phyloP scores from a whole-genome alignment of 2,797 vertebrate species.

The Melanotaenia maccullochi region DNA sequence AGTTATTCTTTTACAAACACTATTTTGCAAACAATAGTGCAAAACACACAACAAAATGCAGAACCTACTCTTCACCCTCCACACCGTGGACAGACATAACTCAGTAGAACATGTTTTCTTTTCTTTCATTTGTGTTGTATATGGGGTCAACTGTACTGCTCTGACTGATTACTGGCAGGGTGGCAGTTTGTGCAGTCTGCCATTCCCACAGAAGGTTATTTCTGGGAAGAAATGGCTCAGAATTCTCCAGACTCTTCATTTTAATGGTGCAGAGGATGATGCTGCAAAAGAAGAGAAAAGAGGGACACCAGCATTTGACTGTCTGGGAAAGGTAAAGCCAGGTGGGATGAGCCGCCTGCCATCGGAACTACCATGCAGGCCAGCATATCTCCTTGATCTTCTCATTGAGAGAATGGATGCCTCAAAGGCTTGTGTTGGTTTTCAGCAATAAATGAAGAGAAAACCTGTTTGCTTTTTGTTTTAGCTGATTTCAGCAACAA shows the following conservation, averaged over 20 bases:
- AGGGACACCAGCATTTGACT: neutral
- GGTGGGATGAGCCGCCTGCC: too few species aligned
- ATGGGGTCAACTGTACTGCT: neutral
- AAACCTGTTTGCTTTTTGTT: neutral
- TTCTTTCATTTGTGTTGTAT: neutral
- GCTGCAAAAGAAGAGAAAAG: neutral
- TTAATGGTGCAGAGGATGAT: neutral
- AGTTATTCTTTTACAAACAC: too few species aligned
- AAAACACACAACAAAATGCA: too few species aligned
- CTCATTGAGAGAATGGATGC: neutral
- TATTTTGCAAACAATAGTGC: too few species aligned
- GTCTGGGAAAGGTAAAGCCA: neutral
- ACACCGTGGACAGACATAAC: neutral
- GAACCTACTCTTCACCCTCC: neutral
- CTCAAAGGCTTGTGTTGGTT: neutral
- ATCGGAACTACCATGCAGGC: neutral
- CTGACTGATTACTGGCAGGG: neutral
- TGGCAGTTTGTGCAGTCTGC: neutral
- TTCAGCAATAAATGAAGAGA: neutral
- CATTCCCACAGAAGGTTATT: neutral
- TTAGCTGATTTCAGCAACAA: neutral
- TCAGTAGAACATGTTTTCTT: neutral
- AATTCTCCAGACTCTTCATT: neutral
- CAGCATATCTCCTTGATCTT: neutral
- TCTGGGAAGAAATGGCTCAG: neutral